A percentile compares a stretch with the other conserved stretches of the same genome.
Conservation (phyloP, 2,888 invertebrate genomes). For the Synanthedon myopaeformis region DNA sequence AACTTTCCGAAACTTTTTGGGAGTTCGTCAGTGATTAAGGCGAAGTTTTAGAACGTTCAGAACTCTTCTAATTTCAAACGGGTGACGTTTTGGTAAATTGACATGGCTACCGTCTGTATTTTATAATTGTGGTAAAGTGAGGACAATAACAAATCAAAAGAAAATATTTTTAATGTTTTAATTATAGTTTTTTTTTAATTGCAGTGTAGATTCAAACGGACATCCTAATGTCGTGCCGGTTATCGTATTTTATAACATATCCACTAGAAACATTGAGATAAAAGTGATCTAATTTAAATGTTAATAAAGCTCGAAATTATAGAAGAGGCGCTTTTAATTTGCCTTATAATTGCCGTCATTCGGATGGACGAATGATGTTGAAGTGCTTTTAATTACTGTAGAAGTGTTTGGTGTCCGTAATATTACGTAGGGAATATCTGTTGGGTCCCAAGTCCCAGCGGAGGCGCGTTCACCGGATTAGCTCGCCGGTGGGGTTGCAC, state of each 20-base stretch:
- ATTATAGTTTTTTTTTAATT: too few species aligned
- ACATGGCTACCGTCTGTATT: neutral
- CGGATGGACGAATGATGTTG: conserved; percentile 45
- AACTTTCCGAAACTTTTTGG: conserved; percentile 8
- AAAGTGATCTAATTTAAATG: conserved; percentile 20
- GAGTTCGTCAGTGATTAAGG: conserved; percentile 18
- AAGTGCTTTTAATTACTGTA: conserved; percentile 40
- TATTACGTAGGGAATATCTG: conserved; percentile 49
- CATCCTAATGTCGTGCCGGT: neutral
- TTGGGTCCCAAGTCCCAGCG: conserved; percentile 50
- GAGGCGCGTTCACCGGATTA: conserved; percentile 50
- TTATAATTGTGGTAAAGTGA: too few species aligned
- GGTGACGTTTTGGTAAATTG: conserved; percentile 4
- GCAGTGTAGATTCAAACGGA: too few species aligned
- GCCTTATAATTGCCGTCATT: conserved; percentile 43
- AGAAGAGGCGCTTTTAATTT: conserved; percentile 42
- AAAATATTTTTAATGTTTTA: too few species aligned
- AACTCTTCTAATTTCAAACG: conserved; percentile 14
- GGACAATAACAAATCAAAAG: too few species aligned
- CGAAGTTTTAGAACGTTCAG: conserved; percentile 13
- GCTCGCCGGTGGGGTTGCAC: conserved; percentile 50
- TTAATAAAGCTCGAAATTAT: conserved; percentile 37
- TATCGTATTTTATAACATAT: neutral
- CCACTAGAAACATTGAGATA: conserved; percentile 1
- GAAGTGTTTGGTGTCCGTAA: conserved; percentile 41